phyloP scores from a whole-genome alignment of 2,888 invertebrate genomes.

The Lysandra coridon region DNA sequence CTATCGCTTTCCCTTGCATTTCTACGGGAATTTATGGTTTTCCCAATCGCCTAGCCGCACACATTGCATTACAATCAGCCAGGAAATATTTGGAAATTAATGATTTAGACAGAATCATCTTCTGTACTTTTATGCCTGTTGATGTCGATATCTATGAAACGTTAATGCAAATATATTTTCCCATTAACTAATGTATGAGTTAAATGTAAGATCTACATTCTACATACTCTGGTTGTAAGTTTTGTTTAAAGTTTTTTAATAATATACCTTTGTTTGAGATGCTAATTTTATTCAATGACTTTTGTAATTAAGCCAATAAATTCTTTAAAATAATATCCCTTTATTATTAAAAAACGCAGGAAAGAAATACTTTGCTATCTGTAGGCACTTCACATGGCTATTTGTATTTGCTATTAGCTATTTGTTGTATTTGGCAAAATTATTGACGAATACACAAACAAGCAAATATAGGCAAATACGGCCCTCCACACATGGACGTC shows the following conservation, averaged over 20 bases:
- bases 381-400: too few relatives aligned
- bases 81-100: slow-evolving; percentile 82
- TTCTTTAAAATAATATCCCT: neutral
- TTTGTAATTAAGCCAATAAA: neutral
- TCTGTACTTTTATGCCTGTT: slow-evolving; percentile 87
- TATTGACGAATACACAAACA: too few relatives aligned
- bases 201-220: neutral
- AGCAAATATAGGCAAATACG: too few relatives aligned
- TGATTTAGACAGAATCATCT: slow-evolving; percentile 86
- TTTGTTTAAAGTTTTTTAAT: neutral
- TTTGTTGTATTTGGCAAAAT: too few relatives aligned
- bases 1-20: slow-evolving; percentile 93
- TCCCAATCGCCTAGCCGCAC: slow-evolving; percentile 88
- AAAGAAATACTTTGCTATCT: too few relatives aligned
- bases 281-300: neutral
- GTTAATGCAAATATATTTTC: slow-evolving; percentile 86
- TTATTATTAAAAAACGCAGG: too few relatives aligned
- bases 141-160: slow-evolving; percentile 88
- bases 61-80: slow-evolving; percentile 85
- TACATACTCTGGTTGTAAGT: neutral
- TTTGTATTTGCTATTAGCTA: too few relatives aligned
- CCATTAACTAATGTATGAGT: slow-evolving; percentile 59
- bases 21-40: slow-evolving; percentile 96
- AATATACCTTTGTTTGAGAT: neutral
- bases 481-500: too few relatives aligned